A percentile compares a stretch with the other conserved stretches of the same genome.
Evolutionary conservation across 2,797 vertebrate genomes (phyloP).

Genomic region (Decapterus maruadsi): DNA sequence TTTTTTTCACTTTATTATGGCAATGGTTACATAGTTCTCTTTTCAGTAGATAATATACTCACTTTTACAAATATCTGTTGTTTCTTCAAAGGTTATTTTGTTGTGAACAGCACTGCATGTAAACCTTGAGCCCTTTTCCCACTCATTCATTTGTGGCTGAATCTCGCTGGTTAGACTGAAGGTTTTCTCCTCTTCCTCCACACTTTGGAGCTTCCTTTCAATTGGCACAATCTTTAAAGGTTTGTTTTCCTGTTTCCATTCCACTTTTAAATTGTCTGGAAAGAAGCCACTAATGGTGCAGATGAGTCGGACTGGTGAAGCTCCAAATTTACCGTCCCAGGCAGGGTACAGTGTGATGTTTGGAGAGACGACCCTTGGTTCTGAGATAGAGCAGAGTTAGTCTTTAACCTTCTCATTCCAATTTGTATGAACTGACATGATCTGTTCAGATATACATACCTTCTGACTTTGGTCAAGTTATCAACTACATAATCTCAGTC

Average conservation of each 20-base stretch:
- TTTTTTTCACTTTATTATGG: background rate
- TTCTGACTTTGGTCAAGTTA: slow-evolving; percentile 24
- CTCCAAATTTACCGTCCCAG: slow-evolving; percentile 39
- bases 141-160: slow-evolving; percentile 11
- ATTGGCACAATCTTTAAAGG: fast-evolving
- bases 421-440: background rate
- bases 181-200: fast-evolving
- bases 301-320: slow-evolving; percentile 61
- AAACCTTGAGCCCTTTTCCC: slow-evolving; percentile 38
- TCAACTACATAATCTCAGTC: background rate
- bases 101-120: slow-evolving; percentile 56
- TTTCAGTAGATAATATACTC: slow-evolving; percentile 47
- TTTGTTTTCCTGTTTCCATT: slow-evolving; percentile 47
- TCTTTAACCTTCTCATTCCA: background rate
- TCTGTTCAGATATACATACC: slow-evolving; percentile 49
- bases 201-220: slow-evolving; percentile 9
- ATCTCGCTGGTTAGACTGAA: slow-evolving; percentile 69
- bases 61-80: slow-evolving; percentile 71
- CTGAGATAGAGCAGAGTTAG: slow-evolving; percentile 54
- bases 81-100: fast-evolving
- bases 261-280: slow-evolving; percentile 44
- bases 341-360: slow-evolving; percentile 66
- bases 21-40: background rate
- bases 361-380: background rate
- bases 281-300: slow-evolving; percentile 72